A percentile compares a stretch with the other conserved stretches of the same genome.
phyloP scores from a whole-genome alignment of 2,113 vertebrate genomes.

The Epinephelus fuscoguttatus region DNA sequence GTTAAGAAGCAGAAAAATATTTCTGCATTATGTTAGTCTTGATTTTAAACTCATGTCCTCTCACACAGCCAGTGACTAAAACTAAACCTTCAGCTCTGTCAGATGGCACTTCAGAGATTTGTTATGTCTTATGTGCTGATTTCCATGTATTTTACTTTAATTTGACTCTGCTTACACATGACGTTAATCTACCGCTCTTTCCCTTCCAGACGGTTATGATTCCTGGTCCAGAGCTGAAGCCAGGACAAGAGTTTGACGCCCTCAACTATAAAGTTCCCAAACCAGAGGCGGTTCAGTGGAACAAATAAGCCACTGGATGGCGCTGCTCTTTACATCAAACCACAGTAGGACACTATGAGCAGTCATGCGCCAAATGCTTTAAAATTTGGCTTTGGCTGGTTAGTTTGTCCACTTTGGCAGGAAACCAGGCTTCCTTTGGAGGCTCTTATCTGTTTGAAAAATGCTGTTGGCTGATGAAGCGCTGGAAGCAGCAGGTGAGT shows the following conservation, averaged over 20 bases:
- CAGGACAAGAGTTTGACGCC: conserved; percentile 84
- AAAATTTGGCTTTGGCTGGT: conserved; percentile 16
- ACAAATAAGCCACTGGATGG: conserved; percentile 68
- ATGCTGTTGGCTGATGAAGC: conserved; percentile 1
- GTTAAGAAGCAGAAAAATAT: too few relatives aligned
- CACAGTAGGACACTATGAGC: not conserved
- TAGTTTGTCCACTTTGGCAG: conserved; percentile 30
- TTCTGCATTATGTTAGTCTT: too few relatives aligned
- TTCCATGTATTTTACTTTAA: not conserved
- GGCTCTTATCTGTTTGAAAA: conserved; percentile 16
- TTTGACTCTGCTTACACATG: not conserved
- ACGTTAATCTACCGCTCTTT: not conserved
- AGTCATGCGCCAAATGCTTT: conserved; percentile 2
- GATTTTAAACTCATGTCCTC: too few relatives aligned
- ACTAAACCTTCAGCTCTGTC: too few relatives aligned
- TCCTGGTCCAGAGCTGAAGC: conserved; percentile 86
- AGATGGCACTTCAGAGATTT: not conserved
- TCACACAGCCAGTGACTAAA: too few relatives aligned
- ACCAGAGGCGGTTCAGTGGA: conserved; percentile 74
- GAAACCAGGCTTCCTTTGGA: conserved; percentile 27
- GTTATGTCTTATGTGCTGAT: not conserved
- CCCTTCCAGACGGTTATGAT: conserved; percentile 91
- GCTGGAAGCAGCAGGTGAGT: conserved; percentile 42
- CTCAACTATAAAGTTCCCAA: conserved; percentile 74
- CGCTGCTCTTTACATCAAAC: not conserved